Evolutionary conservation across 2,797 vertebrate genomes (phyloP).

Genomic region (Salmo trutta): DNA sequence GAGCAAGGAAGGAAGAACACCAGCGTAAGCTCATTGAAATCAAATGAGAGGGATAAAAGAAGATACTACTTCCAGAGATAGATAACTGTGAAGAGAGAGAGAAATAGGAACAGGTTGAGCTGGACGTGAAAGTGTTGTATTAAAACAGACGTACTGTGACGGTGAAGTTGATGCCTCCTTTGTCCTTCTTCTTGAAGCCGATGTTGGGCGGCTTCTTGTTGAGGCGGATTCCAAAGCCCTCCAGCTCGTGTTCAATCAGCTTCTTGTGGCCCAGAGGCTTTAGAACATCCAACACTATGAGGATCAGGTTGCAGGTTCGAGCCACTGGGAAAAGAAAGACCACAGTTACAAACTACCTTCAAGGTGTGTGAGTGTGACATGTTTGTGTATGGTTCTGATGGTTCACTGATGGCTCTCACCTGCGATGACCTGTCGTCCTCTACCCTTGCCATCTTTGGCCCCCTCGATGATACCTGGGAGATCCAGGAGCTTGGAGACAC

Average conservation of each 20-base stretch:
- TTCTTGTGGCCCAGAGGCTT: slow-evolving; percentile 97
- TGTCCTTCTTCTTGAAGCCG: slow-evolving; percentile 98
- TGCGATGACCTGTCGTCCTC: slow-evolving; percentile 97
- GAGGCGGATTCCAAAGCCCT: slow-evolving; percentile 96
- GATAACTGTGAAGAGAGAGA: not conserved
- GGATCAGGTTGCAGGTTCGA: slow-evolving; percentile 96
- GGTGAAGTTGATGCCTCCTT: slow-evolving; percentile 98
- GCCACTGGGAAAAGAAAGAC: slow-evolving; percentile 79
- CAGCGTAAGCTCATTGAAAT: not conserved
- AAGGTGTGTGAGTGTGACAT: not conserved
- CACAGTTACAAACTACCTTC: not conserved
- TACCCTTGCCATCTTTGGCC: slow-evolving; percentile 96
- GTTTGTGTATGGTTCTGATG: not conserved
- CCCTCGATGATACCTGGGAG: slow-evolving; percentile 98
- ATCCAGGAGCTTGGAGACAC: slow-evolving; percentile 86
- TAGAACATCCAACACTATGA: slow-evolving; percentile 95
- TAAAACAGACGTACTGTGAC: slow-evolving; percentile 78
- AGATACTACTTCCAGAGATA: not conserved
- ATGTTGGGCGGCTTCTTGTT: slow-evolving; percentile 98
- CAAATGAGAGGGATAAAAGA: not conserved
- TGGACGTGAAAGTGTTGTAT: not conserved
- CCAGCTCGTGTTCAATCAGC: slow-evolving; percentile 96
- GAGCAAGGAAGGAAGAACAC: not conserved
- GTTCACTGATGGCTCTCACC: slow-evolving; percentile 70
- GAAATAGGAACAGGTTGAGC: not conserved